phyloP scores from a whole-genome alignment of 2,888 invertebrate species.

The Tipula unca region DNA sequence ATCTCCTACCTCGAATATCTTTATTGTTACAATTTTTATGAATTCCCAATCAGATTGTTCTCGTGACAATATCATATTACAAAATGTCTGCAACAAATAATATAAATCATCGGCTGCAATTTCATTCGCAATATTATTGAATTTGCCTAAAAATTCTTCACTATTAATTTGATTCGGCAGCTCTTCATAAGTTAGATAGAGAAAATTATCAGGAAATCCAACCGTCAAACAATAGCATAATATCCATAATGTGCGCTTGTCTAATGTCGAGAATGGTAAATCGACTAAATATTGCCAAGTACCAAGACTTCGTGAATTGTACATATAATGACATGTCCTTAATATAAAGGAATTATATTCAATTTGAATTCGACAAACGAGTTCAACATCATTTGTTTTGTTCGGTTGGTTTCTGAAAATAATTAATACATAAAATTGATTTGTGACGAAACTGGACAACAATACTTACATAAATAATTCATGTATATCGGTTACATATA shows the following conservation, averaged over 20 bases:
- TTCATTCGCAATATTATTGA: slow-evolving; percentile 54
- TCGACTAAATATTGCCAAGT: slow-evolving; percentile 77
- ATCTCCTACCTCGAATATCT: slow-evolving; percentile 56
- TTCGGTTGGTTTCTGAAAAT: slow-evolving; percentile 33
- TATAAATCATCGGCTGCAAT: slow-evolving; percentile 65
- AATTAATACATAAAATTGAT: not conserved
- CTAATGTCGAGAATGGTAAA: slow-evolving; percentile 56
- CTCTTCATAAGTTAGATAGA: slow-evolving; percentile 19
- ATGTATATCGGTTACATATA: slow-evolving; percentile 60
- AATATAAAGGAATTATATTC: slow-evolving; percentile 68
- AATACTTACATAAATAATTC: slow-evolving; percentile 34
- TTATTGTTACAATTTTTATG: slow-evolving; percentile 54
- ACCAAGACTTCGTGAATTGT: slow-evolving; percentile 60
- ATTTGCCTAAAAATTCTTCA: slow-evolving; percentile 44
- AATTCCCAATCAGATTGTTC: slow-evolving; percentile 52
- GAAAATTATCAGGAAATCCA: slow-evolving; percentile 42
- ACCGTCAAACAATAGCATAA: slow-evolving; percentile 55
- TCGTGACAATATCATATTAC: slow-evolving; percentile 68
- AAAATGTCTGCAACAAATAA: slow-evolving; percentile 67
- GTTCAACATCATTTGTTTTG: slow-evolving; percentile 40
- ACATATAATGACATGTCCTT: slow-evolving; percentile 58
- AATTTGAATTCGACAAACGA: slow-evolving; percentile 51
- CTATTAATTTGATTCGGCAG: slow-evolving; percentile 20
- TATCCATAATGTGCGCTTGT: slow-evolving; percentile 53
- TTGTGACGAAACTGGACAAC: not conserved